phyloP scores from a whole-genome alignment of 2,113 vertebrate species.

The Plestiodon gilberti region DNA sequence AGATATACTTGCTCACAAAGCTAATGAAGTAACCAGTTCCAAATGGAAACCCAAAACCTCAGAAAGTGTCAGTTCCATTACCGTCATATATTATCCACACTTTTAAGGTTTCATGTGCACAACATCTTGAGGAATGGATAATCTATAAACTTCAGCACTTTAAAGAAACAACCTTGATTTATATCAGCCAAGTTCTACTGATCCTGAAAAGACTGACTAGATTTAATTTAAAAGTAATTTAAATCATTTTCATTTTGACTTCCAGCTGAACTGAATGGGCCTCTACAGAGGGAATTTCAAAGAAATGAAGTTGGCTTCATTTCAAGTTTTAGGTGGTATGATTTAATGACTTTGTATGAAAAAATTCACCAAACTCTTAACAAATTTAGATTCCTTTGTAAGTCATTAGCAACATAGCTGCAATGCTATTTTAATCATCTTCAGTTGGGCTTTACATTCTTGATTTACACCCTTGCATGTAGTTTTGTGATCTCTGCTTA shows the following conservation, averaged over 20 bases:
- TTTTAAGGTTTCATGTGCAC: slow-evolving; percentile 21
- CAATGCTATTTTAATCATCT: not conserved
- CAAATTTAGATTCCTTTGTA: not conserved
- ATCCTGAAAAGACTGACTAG: not conserved
- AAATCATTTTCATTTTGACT: slow-evolving; percentile 19
- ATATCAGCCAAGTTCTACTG: slow-evolving; percentile 6
- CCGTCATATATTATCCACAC: not conserved
- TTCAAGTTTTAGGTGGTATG: not conserved
- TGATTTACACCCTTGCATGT: not conserved
- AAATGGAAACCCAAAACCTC: slow-evolving; percentile 5
- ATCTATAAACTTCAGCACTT: slow-evolving; percentile 7
- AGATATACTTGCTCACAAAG: slow-evolving; percentile 11
- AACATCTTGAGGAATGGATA: slow-evolving; percentile 5
- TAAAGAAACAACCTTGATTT: slow-evolving; percentile 18
- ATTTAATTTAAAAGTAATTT: slow-evolving; percentile 27
- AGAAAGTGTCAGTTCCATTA: not conserved
- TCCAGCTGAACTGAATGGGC: slow-evolving; percentile 29
- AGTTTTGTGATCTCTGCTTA: not conserved
- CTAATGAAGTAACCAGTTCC: slow-evolving; percentile 36
- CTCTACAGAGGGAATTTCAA: not conserved
- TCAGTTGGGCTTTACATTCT: slow-evolving; percentile 4
- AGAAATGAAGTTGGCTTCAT: not conserved
- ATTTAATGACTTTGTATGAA: not conserved
- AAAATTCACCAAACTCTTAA: not conserved
- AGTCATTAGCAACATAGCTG: not conserved